Conservation (phyloP, 1,140 invertebrate genomes). For the Cotesia glomerata region DNA sequence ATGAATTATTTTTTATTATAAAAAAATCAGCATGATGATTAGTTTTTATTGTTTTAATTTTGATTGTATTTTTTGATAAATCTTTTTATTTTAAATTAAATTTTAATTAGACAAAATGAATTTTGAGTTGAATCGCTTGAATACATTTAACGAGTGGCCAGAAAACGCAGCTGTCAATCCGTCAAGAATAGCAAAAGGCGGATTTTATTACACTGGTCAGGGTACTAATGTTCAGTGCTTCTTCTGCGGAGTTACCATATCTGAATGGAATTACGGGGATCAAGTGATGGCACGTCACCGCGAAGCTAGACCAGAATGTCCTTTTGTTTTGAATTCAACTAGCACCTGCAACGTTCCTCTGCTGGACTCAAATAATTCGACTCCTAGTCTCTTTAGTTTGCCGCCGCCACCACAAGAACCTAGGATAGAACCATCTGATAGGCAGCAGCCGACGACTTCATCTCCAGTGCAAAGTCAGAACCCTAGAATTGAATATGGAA, state of each 20-base stretch:
- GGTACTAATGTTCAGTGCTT: slow-evolving; percentile 77
- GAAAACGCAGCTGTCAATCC: slow-evolving; percentile 69
- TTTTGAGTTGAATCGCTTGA: slow-evolving; percentile 71
- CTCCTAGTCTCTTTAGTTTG: slow-evolving; percentile 25
- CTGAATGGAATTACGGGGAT: slow-evolving; percentile 79
- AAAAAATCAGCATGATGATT: too few species aligned
- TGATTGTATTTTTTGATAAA: too few species aligned
- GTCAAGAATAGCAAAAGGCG: slow-evolving; percentile 76
- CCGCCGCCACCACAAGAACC: not conserved
- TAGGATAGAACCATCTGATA: not conserved
- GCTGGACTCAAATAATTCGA: slow-evolving; percentile 33
- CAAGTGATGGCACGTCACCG: slow-evolving; percentile 72
- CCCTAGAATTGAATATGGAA: slow-evolving; percentile 50
- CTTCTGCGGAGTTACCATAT: slow-evolving; percentile 73
- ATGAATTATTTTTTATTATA: too few species aligned
- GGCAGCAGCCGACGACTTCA: not conserved
- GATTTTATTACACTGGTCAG: slow-evolving; percentile 79
- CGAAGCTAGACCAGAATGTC: slow-evolving; percentile 70
- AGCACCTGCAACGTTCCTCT: slow-evolving; percentile 72
- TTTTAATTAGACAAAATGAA: slow-evolving; percentile 64
- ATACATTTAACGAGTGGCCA: slow-evolving; percentile 77
- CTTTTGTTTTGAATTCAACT: slow-evolving; percentile 72
- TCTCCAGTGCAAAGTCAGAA: slow-evolving; percentile 15
- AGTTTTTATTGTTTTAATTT: too few species aligned
- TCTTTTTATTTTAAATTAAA: too few species aligned